A percentile compares a stretch with the other conserved stretches of the same genome.
Conservation (phyloP, 2,113 vertebrate species). For the Lepus europaeus region DNA sequence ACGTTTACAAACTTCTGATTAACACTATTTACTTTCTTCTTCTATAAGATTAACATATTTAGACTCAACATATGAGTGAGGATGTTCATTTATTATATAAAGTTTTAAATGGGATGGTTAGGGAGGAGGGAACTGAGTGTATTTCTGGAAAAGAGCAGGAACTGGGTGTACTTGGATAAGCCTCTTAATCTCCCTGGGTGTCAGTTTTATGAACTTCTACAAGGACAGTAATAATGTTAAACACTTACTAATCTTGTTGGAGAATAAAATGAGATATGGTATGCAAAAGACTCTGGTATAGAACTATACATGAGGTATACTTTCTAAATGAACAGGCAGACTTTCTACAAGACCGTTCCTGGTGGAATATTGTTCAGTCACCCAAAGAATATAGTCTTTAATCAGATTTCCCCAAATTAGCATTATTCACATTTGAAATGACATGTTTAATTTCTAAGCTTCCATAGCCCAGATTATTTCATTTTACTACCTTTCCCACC, state of each 20-base stretch:
- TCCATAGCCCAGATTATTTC: constrained; percentile 45
- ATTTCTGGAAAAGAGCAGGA: constrained; percentile 24
- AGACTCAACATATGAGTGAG: too few species aligned
- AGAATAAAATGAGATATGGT: not conserved
- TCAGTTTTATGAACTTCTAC: not conserved
- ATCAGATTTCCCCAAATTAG: constrained; percentile 18
- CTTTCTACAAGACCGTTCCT: constrained; percentile 39
- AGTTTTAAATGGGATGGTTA: not conserved
- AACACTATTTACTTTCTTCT: too few species aligned
- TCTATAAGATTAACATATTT: too few species aligned
- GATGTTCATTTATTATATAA: not conserved
- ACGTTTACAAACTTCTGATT: too few species aligned
- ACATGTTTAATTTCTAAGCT: not conserved
- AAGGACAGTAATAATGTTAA: not conserved
- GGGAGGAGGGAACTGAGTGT: not conserved
- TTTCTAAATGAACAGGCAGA: constrained; percentile 10
- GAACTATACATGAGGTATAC: not conserved
- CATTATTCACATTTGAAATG: constrained; percentile 3
- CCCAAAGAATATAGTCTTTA: not conserved
- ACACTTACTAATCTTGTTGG: not conserved
- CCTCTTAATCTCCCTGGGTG: not conserved
- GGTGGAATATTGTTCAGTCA: constrained; percentile 34
- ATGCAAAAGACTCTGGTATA: not conserved
- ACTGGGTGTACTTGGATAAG: not conserved
- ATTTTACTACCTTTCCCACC: not conserved